Conservation (phyloP, 92 coral and sea anemone genomes). For the Blastomussa wellsi region DNA sequence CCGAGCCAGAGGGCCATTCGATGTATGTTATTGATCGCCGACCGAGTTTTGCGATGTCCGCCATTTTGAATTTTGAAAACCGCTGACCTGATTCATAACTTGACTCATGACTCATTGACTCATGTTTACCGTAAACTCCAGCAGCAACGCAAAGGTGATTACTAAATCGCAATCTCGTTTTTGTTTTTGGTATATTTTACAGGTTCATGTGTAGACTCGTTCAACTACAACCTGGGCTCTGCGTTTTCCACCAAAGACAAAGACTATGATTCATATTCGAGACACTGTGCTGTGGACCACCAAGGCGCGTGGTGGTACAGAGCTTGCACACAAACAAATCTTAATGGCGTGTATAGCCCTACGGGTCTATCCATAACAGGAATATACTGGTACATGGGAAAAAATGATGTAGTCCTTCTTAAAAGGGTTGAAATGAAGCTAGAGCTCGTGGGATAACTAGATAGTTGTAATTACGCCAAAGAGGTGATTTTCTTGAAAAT, state of each 20-base stretch:
- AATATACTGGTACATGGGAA: slow-evolving; percentile 29
- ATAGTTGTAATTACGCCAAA: neutral
- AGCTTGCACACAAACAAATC: slow-evolving; percentile 21
- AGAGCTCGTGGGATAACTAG: neutral
- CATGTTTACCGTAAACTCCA: too few species aligned
- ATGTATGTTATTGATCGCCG: too few species aligned
- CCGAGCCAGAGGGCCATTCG: too few species aligned
- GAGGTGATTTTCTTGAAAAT: neutral
- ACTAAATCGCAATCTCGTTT: neutral
- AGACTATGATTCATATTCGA: neutral
- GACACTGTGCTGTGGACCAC: slow-evolving; percentile 19
- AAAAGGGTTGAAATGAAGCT: neutral
- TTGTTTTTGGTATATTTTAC: neutral
- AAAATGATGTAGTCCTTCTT: neutral
- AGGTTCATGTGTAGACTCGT: slow-evolving; percentile 21
- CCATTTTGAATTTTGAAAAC: too few species aligned
- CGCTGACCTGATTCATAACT: neutral
- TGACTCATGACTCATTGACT: too few species aligned
- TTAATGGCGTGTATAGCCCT: slow-evolving; percentile 20
- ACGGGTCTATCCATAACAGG: slow-evolving; percentile 9
- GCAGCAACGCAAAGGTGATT: neutral
- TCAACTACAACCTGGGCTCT: slow-evolving; percentile 10
- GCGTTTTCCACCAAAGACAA: slow-evolving; percentile 30
- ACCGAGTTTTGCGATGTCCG: too few species aligned
- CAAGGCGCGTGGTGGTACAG: slow-evolving; percentile 38